A percentile compares a stretch with the other conserved stretches of the same genome.
Evolutionary conservation across 2,797 vertebrate genomes (phyloP).

Genomic region (Enteromius fasciolatus): DNA sequence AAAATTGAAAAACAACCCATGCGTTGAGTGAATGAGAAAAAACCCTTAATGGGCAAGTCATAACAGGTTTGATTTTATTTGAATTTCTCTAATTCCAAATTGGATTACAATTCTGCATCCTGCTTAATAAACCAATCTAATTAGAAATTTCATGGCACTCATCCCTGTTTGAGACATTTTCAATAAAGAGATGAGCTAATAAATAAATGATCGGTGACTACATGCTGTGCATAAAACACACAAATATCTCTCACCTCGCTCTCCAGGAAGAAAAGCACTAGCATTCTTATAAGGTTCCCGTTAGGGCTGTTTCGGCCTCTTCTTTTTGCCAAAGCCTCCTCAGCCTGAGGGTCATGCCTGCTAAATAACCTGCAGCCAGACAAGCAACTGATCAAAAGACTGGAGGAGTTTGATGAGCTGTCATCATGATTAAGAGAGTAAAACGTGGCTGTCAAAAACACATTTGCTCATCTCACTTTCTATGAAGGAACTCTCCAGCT

Average conservation of each 20-base stretch:
- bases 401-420: neutral
- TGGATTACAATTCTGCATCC: neutral
- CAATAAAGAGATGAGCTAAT: neutral
- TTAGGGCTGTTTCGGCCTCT: conserved; percentile 96
- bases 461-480: conserved; percentile 85
- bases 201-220: neutral
- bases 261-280: conserved; percentile 89
- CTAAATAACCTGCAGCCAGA: conserved; percentile 88
- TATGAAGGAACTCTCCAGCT: conserved; percentile 97
- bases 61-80: neutral
- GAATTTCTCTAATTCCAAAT: neutral
- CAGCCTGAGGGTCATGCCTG: conserved; percentile 89
- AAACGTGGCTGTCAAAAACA: neutral
- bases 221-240: neutral
- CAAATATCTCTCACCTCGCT: conserved; percentile 79
- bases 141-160: neutral
- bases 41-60: neutral
- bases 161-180: neutral
- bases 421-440: neutral
- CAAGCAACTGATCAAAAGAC: neutral
- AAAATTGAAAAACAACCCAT: neutral
- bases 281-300: conserved; percentile 93
- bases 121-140: neutral
- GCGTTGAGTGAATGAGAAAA: neutral
- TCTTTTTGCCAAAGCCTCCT: conserved; percentile 94